phyloP scores from a whole-genome alignment of 2,888 invertebrate genomes.

The Tanytarsus gracilentus region DNA sequence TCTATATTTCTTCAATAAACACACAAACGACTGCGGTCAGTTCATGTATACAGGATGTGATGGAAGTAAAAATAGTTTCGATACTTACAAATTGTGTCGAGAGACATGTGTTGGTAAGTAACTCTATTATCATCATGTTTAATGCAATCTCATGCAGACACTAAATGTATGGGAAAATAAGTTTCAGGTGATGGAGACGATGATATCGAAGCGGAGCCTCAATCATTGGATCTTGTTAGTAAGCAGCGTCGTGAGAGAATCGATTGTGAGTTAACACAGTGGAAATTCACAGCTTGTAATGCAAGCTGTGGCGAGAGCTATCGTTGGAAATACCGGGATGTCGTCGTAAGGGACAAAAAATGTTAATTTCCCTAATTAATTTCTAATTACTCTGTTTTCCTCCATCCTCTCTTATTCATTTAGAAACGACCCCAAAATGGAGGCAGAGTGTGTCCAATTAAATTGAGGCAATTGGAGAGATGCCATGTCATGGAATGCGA shows the following conservation, averaged over 20 bases:
- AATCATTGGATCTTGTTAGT: too few species aligned
- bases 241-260: conserved; percentile 33
- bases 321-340: conserved; percentile 44
- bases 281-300: conserved; percentile 46
- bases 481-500: conserved; percentile 38
- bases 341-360: conserved; percentile 39
- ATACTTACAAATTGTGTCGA: conserved; percentile 59
- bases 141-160: neutral
- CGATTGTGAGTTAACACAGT: conserved; percentile 47
- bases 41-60: conserved; percentile 86
- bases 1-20: conserved; percentile 76
- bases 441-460: conserved; percentile 47
- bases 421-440: conserved; percentile 39
- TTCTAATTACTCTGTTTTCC: neutral
- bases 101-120: conserved; percentile 48
- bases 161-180: neutral
- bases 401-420: neutral
- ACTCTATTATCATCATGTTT: neutral
- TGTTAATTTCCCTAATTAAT: neutral
- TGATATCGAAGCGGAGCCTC: neutral
- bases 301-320: conserved; percentile 47
- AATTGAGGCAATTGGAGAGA: conserved; percentile 40
- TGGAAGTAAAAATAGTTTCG: conserved; percentile 81
- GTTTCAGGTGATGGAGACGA: neutral
- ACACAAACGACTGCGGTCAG: conserved; percentile 61